These are phyloP conservation scores for Phanerotoma sp. DNA, from an alignment of 2,888 invertebrate species.

Conservation along the genomic window DNA sequence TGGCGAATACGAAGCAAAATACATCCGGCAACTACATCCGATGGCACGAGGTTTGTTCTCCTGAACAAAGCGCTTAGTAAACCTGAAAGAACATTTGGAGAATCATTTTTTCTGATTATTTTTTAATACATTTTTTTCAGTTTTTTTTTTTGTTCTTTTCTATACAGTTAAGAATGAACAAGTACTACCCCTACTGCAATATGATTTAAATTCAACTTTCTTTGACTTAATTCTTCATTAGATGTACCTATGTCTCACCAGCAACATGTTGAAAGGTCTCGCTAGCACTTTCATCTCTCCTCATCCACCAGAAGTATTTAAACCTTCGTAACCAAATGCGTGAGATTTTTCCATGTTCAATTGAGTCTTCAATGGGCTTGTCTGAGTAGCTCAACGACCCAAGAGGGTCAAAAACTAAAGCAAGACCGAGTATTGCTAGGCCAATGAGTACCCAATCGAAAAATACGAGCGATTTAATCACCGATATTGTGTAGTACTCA, in stretches of 20 bases:
- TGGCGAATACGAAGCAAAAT: slow-evolving; percentile 78
- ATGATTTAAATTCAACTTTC: background rate
- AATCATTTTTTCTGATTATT: background rate
- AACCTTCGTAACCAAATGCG: slow-evolving; percentile 75
- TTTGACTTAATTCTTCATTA: too few relatives aligned
- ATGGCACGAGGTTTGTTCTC: slow-evolving; percentile 83
- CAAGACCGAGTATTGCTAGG: slow-evolving; percentile 72
- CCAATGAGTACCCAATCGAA: slow-evolving; percentile 81
- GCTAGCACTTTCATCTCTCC: slow-evolving; percentile 73
- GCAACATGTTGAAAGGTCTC: slow-evolving; percentile 80
- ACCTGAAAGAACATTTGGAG: slow-evolving; percentile 49
- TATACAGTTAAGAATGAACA: background rate
- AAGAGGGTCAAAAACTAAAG: slow-evolving; percentile 80
- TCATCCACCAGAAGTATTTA: slow-evolving; percentile 71
- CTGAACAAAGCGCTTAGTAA: slow-evolving; percentile 78
- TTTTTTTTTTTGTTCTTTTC: background rate
- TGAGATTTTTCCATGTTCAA: slow-evolving; percentile 70
- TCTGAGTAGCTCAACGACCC: slow-evolving; percentile 58
- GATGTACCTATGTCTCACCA: slow-evolving; percentile 61
- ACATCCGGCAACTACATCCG: slow-evolving; percentile 85
- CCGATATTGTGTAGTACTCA: slow-evolving; percentile 69
- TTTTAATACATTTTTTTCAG: background rate
- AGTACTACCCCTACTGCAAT: too few relatives aligned
- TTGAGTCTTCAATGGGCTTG: slow-evolving; percentile 59
- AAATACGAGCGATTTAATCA: slow-evolving; percentile 75